Evolutionary conservation across 1,140 invertebrate species (phyloP).

Genomic region (Drosophila pseudoobscura): DNA sequence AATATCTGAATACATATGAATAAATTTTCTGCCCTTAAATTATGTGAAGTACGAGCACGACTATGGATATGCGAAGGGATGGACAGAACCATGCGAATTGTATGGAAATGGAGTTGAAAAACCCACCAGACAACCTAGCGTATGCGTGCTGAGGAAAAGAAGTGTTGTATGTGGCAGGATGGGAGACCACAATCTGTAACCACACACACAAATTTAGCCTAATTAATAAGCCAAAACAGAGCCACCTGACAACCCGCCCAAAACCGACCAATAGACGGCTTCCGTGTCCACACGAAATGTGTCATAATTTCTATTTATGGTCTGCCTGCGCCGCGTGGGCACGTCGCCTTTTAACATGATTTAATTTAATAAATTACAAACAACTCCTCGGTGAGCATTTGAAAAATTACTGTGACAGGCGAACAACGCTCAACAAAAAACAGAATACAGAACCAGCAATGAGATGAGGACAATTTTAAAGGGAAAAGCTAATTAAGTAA

Average conservation of each 20-base stretch:
- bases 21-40: too few species aligned
- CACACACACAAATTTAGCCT: conserved; percentile 67
- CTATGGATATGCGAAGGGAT: neutral
- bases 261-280: conserved; percentile 49
- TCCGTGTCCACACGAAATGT: conserved; percentile 76
- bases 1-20: neutral
- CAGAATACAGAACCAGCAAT: conserved; percentile 1
- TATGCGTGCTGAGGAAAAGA: conserved; percentile 43
- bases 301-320: conserved; percentile 81
- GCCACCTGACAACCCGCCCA: conserved; percentile 10
- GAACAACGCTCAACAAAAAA: neutral
- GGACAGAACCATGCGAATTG: conserved; percentile 3
- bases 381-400: conserved; percentile 70
- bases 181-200: conserved; percentile 63
- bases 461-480: conserved; percentile 57
- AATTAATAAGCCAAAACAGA: conserved; percentile 70
- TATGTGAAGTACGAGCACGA: too few species aligned
- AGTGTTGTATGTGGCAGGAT: conserved; percentile 1
- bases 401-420: conserved; percentile 54
- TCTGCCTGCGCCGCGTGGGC: conserved; percentile 35
- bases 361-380: conserved; percentile 80
- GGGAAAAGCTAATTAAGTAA: conserved; percentile 75
- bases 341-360: conserved; percentile 72
- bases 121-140: conserved; percentile 20
- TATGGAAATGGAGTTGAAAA: conserved; percentile 34